Evolutionary conservation across 2,113 vertebrate species (phyloP).

Genomic region (Poecile atricapillus): DNA sequence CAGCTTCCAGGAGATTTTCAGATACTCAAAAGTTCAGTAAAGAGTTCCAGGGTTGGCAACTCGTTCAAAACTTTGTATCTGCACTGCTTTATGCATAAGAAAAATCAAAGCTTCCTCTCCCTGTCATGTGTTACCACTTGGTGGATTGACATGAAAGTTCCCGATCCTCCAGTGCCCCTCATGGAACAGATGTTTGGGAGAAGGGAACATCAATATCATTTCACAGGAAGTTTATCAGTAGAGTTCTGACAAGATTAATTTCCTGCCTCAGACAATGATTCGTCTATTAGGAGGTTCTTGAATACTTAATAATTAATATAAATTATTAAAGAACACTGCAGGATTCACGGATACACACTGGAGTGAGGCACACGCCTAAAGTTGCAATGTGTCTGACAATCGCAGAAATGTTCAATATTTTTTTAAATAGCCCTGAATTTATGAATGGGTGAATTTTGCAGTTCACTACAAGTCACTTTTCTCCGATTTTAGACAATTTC

Average conservation of each 20-base stretch:
- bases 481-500: not conserved
- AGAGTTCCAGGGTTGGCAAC: not conserved
- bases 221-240: not conserved
- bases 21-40: not conserved
- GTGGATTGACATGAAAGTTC: not conserved
- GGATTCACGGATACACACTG: not conserved
- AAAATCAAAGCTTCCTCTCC: constrained; percentile 15
- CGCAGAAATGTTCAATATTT: not conserved
- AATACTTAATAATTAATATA: constrained; percentile 23
- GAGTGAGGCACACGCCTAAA: not conserved
- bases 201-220: not conserved
- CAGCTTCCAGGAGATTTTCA: not conserved
- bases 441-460: not conserved
- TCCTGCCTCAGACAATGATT: not conserved
- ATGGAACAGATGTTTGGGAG: not conserved
- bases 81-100: not conserved
- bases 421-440: not conserved
- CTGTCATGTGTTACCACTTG: not conserved
- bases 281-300: not conserved
- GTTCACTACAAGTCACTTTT: not conserved
- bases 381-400: not conserved
- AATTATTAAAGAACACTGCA: not conserved
- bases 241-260: constrained; percentile 28
- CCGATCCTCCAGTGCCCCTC: not conserved
- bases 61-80: not conserved